Evolutionary conservation across 2,888 invertebrate genomes (phyloP).

Genomic region (Mechanitis mazaeus): DNA sequence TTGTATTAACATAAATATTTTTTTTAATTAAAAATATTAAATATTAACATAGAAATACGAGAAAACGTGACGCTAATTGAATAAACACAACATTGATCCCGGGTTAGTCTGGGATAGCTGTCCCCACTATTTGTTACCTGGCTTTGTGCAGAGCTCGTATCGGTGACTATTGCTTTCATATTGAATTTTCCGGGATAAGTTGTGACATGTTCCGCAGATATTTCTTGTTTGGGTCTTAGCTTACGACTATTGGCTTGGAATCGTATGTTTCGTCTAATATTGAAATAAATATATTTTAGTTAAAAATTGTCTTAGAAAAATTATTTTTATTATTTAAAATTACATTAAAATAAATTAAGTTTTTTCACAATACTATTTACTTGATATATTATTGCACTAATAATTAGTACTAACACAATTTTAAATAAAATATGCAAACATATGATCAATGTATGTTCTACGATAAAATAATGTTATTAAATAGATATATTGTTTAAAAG

Average conservation of each 20-base stretch:
- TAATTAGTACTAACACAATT: too few species aligned
- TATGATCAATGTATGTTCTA: too few species aligned
- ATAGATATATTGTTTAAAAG: not conserved
- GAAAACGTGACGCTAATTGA: slow-evolving; percentile 25
- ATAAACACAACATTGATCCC: slow-evolving; percentile 29
- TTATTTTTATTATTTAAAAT: not conserved
- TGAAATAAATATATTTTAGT: not conserved
- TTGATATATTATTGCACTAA: too few species aligned
- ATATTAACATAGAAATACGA: not conserved
- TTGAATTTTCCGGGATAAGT: slow-evolving; percentile 27
- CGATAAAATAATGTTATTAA: too few species aligned
- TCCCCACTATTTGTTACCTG: slow-evolving; percentile 31
- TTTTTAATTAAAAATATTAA: not conserved
- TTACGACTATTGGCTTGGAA: slow-evolving; percentile 12
- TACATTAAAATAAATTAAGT: too few species aligned
- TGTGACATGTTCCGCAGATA: slow-evolving; percentile 14
- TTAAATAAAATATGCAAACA: too few species aligned
- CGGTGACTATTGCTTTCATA: slow-evolving; percentile 30
- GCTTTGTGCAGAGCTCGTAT: slow-evolving; percentile 29
- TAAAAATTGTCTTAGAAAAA: too few species aligned
- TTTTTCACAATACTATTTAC: too few species aligned
- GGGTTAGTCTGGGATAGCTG: slow-evolving; percentile 23
- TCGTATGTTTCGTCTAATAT: not conserved
- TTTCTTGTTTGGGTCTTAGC: slow-evolving; percentile 18
- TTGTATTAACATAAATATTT: too few species aligned